A percentile compares a stretch with the other conserved stretches of the same genome.
Conservation (phyloP, 1,140 invertebrate genomes). For the Dreissena rostriformis region DNA sequence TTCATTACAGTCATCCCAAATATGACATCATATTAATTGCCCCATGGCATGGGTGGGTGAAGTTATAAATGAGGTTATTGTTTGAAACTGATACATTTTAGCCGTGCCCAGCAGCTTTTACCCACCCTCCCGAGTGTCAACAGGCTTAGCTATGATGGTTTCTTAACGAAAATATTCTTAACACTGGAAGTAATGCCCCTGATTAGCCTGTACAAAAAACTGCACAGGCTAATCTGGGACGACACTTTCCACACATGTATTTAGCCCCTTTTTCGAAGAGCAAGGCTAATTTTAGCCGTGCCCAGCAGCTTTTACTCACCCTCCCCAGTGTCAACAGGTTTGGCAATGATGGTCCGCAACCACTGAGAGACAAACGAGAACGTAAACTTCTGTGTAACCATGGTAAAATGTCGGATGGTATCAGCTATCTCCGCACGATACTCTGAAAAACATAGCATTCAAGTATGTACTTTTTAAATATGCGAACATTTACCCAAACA, state of each 20-base stretch:
- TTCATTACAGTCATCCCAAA: too few relatives aligned
- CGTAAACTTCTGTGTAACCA: conserved; percentile 90
- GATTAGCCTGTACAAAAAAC: neutral
- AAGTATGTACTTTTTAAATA: too few relatives aligned
- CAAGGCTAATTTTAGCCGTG: too few relatives aligned
- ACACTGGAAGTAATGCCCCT: neutral
- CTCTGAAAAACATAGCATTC: conserved; percentile 49
- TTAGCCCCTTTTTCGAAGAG: too few relatives aligned
- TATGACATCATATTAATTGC: too few relatives aligned
- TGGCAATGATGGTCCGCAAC: conserved; percentile 82
- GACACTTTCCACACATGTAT: neutral
- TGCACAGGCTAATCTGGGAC: conserved; percentile 8
- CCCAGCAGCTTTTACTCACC: conserved; percentile 56
- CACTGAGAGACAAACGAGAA: conserved; percentile 91
- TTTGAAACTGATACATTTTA: too few relatives aligned
- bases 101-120: too few relatives aligned
- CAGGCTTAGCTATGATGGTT: too few relatives aligned
- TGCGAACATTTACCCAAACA: too few relatives aligned
- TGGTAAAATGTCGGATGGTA: conserved; percentile 87
- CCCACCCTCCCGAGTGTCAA: too few relatives aligned
- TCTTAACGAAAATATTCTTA: neutral
- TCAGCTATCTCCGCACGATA: conserved; percentile 73
- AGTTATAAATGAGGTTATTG: too few relatives aligned
- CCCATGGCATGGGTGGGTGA: too few relatives aligned
- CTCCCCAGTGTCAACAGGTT: conserved; percentile 75